Base-by-base conservation (phyloP, 1,140 invertebrate species). In the Drosophila prosaltans region DNA sequence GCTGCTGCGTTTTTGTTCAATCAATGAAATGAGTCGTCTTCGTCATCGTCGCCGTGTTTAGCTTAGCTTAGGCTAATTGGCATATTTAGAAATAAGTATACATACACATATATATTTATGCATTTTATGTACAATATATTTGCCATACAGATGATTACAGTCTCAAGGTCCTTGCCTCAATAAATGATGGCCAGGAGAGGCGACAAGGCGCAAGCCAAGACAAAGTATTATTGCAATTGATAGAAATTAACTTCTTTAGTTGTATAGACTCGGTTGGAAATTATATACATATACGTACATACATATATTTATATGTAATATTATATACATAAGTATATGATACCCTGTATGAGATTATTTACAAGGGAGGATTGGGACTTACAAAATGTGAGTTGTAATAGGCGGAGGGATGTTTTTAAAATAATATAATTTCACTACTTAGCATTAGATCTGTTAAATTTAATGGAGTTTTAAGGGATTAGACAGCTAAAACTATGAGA, bases 171-270 rank as follows among this genome's bases (percentile, higher is more conserved):
- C 80, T 80, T 67, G 51, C 54, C 16, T 30, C 28, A 45, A 64
- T 61, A 39, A 54, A 55, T 39, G 7, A 24, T 6, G 32, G 10
- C 45, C n/a, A 45, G 2, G 21, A 48, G 45, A 24, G 45, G 8
- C 3, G 16, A 21, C 6, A 24, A 16, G 16, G 43, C 6, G n/a
- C 28, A 36, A 26, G 41, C 21, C 41, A 45, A 26, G 45, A n/a
- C 40, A 24, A n/a, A 41, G 36, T 4, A 57, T 62, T 69, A 24
- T 69, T 59, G 26, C 60, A 85, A 86, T 86, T 85, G 75, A 76
- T 88, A 75, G 82, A 86, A 85, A 85, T 85, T 88, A 82, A 83
- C 65, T 65, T 66, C 45, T 51, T 51, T 26, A 26, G 9, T 8
- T 51, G 26, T 48, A 51, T 51, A 24, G n/a, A 51, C 45, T 51